phyloP scores from a whole-genome alignment of 1,140 invertebrate species.

The Drosophila teissieri region DNA sequence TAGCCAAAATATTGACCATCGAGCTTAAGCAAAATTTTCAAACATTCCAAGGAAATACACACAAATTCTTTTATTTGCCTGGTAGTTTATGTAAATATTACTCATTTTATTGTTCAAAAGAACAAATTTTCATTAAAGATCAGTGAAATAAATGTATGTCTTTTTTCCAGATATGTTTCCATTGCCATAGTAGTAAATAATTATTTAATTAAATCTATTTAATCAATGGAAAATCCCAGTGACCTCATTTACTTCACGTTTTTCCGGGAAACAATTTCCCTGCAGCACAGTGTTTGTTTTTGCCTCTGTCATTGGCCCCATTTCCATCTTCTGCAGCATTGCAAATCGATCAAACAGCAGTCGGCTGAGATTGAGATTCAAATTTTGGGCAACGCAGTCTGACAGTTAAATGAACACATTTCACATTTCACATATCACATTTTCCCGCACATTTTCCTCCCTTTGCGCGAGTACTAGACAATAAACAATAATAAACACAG shows the following conservation, averaged over 20 bases:
- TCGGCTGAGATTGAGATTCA: slow-evolving; percentile 33
- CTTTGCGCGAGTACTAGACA: slow-evolving; percentile 1
- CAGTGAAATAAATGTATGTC: too few species aligned
- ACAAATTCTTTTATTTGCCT: background rate
- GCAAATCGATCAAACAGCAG: slow-evolving; percentile 40
- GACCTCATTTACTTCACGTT: background rate
- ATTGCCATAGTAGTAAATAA: too few species aligned
- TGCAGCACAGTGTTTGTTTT: slow-evolving; percentile 14
- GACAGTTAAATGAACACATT: slow-evolving; percentile 48
- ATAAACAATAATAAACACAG: slow-evolving; percentile 57
- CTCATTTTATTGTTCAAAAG: too few species aligned
- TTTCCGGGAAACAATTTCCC: background rate
- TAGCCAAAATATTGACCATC: slow-evolving; percentile 2
- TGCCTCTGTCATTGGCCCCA: slow-evolving; percentile 25
- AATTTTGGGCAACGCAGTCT: slow-evolving; percentile 9
- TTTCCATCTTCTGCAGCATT: slow-evolving; percentile 11
- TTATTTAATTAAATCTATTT: too few species aligned
- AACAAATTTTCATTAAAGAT: too few species aligned
- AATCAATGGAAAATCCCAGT: background rate
- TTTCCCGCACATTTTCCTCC: background rate
- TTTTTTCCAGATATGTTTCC: background rate
- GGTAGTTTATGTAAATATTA: too few species aligned
- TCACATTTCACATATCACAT: slow-evolving; percentile 33
- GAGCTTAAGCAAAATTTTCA: background rate
- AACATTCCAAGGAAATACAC: background rate